Evolutionary conservation across 2,797 vertebrate species (phyloP).

Genomic region (Botia kubotai): DNA sequence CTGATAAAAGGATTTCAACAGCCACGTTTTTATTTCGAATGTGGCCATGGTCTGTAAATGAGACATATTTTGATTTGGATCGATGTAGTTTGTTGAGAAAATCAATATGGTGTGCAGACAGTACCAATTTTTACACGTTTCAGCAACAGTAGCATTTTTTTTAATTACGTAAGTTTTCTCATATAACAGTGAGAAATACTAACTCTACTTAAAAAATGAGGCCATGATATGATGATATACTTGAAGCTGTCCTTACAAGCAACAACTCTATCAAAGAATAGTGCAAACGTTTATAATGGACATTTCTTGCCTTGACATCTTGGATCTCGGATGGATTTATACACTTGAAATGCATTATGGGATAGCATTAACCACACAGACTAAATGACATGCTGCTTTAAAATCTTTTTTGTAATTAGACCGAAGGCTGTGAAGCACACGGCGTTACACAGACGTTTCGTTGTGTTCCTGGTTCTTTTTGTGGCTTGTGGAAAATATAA

Average conservation of each 20-base stretch:
- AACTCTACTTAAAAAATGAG: neutral
- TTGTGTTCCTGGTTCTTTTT: neutral
- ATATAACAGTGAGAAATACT: neutral
- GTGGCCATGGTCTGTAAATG: conserved; percentile 39
- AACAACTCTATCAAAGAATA: too few species aligned
- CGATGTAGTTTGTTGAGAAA: neutral
- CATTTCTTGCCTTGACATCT: too few species aligned
- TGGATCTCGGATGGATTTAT: too few species aligned
- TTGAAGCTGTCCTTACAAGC: neutral
- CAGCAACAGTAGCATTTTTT: neutral
- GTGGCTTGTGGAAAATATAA: neutral
- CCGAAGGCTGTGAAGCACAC: conserved; percentile 8
- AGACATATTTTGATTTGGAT: conserved; percentile 10
- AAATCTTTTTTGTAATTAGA: conserved; percentile 30
- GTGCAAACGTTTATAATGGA: too few species aligned
- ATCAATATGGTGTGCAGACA: conserved; percentile 20
- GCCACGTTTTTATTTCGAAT: conserved; percentile 20
- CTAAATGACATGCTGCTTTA: neutral
- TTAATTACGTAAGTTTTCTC: neutral
- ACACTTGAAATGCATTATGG: too few species aligned
- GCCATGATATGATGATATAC: neutral
- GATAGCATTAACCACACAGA: too few species aligned
- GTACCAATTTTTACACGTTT: neutral
- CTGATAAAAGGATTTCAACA: conserved; percentile 19
- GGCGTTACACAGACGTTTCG: neutral